phyloP scores from a whole-genome alignment of 2,888 invertebrate genomes.

The Scotopteryx bipunctaria region DNA sequence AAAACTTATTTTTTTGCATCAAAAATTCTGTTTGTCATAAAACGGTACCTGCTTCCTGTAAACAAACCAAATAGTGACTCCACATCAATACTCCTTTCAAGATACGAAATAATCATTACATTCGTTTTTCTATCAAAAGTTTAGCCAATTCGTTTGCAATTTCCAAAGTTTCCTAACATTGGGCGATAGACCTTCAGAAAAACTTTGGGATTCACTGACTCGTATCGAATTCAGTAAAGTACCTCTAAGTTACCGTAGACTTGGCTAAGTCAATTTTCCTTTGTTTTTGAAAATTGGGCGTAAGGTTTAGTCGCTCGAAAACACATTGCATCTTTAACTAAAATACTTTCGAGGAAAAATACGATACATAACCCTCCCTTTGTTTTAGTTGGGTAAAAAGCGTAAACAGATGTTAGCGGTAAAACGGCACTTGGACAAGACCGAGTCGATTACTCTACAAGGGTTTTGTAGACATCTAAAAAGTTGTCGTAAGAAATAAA shows the following conservation, averaged over 20 bases:
- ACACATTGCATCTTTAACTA: neutral
- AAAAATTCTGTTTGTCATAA: too few relatives aligned
- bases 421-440: too few relatives aligned
- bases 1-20: too few relatives aligned
- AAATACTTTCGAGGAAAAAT: neutral
- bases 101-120: constrained; percentile 18
- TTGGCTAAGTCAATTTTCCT: constrained; percentile 16
- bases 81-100: constrained; percentile 1
- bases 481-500: too few relatives aligned
- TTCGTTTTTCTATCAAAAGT: constrained; percentile 28
- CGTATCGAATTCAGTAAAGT: constrained; percentile 26
- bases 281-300: constrained; percentile 22
- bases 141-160: constrained; percentile 20
- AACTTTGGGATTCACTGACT: constrained; percentile 25
- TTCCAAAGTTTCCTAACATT: constrained; percentile 18
- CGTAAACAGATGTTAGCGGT: too few relatives aligned
- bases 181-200: constrained; percentile 20
- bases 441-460: too few relatives aligned
- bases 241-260: constrained; percentile 13
- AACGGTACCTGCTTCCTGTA: neutral
- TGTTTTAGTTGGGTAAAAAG: too few relatives aligned
- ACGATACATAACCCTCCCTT: neutral
- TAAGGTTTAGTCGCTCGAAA: constrained; percentile 9
- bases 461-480: too few relatives aligned
- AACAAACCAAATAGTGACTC: neutral